A percentile compares a stretch with the other conserved stretches of the same genome.
Evolutionary conservation across 1,140 invertebrate genomes (phyloP).

Genomic region (Caenorhabditis briggsae): DNA sequence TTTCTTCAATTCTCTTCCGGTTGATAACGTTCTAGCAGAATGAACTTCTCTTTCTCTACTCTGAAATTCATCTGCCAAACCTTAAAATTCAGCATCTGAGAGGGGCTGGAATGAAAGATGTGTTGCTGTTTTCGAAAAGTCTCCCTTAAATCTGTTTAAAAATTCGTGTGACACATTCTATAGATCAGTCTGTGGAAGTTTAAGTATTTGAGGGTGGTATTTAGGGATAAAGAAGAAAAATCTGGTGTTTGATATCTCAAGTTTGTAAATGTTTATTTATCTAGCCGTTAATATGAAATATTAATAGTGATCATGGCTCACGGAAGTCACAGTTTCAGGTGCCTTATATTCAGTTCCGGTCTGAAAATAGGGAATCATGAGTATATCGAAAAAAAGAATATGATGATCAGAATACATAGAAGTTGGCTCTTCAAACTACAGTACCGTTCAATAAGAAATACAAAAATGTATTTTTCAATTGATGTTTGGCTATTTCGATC

Average conservation of each 20-base stretch:
- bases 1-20: too few relatives aligned
- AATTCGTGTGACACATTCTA: slow-evolving; percentile 3
- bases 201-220: neutral
- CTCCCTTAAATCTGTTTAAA: neutral
- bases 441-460: too few relatives aligned
- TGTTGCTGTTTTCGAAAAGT: neutral
- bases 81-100: neutral
- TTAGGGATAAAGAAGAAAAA: neutral
- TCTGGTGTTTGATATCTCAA: neutral
- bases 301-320: neutral
- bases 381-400: too few relatives aligned
- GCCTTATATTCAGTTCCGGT: too few relatives aligned
- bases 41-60: neutral
- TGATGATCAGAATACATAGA: too few relatives aligned
- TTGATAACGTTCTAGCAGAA: too few relatives aligned
- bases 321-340: too few relatives aligned
- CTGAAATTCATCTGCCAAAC: neutral
- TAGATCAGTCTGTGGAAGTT: slow-evolving; percentile 15
- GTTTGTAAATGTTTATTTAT: neutral
- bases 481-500: neutral
- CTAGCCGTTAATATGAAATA: neutral
- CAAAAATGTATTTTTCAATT: neutral
- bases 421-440: too few relatives aligned
- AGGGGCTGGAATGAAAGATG: neutral
- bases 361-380: too few relatives aligned